phyloP scores from a whole-genome alignment of 2,888 invertebrate genomes.

The Polydrusus cervinus region DNA sequence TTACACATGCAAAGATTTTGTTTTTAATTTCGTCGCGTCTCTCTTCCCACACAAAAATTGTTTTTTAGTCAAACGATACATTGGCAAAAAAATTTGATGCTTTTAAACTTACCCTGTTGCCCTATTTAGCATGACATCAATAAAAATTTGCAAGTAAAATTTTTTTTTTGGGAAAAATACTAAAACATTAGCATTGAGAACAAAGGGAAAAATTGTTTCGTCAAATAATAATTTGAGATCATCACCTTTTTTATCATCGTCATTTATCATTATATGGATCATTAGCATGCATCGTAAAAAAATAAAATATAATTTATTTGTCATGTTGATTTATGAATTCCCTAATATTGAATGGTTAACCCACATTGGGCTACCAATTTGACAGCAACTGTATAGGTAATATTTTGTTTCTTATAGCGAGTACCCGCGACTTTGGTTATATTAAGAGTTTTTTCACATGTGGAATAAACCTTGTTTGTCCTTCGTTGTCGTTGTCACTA shows the following conservation, averaged over 20 bases:
- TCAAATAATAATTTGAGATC: conserved; percentile 13
- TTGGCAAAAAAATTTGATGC: neutral
- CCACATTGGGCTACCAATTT: neutral
- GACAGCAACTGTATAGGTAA: neutral
- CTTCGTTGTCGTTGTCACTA: too few relatives aligned
- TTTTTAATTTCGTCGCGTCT: neutral
- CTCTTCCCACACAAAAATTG: neutral
- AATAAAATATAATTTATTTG: neutral
- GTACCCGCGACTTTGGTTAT: too few relatives aligned
- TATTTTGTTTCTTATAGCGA: too few relatives aligned
- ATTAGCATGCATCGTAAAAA: conserved; percentile 15
- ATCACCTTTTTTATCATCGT: conserved; percentile 8
- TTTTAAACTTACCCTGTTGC: neutral
- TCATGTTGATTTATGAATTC: neutral
- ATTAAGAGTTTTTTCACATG: too few relatives aligned
- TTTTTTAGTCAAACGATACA: neutral
- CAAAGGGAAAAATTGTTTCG: conserved; percentile 11
- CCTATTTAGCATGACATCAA: neutral
- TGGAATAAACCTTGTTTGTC: too few relatives aligned
- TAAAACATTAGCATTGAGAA: neutral
- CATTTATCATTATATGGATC: conserved; percentile 10
- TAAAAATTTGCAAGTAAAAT: neutral
- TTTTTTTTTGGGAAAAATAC: neutral
- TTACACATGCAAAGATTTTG: too few relatives aligned
- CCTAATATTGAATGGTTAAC: neutral